phyloP scores from a whole-genome alignment of 1,140 invertebrate species.

The Drosophila saltans region DNA sequence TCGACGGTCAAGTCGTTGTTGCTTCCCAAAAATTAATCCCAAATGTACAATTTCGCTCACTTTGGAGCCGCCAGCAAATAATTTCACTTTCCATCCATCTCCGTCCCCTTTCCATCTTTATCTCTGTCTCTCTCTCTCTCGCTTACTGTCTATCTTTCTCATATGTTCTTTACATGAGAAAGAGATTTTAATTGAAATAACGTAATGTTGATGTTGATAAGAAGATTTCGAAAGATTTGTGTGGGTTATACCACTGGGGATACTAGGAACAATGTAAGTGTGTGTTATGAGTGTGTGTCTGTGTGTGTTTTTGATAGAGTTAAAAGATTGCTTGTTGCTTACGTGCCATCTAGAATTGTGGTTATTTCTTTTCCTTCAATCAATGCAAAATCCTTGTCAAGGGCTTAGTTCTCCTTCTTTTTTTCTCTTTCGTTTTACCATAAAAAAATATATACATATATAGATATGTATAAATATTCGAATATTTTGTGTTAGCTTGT shows the following conservation, averaged over 20 bases:
- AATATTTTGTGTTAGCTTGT: constrained; percentile 20
- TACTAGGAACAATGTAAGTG: neutral
- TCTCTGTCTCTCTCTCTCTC: neutral
- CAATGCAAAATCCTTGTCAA: constrained; percentile 8
- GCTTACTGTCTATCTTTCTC: neutral
- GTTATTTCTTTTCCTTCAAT: constrained; percentile 8
- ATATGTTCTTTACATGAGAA: neutral
- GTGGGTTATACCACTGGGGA: constrained; percentile 21
- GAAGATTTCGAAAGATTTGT: constrained; percentile 52
- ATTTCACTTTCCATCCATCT: constrained; percentile 17
- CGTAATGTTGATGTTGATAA: constrained; percentile 54
- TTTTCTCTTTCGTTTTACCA: neutral
- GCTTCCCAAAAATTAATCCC: constrained; percentile 65
- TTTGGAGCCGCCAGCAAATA: constrained; percentile 22
- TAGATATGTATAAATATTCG: neutral
- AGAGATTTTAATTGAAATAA: constrained; percentile 73
- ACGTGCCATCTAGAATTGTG: constrained; percentile 10
- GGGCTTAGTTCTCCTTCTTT: constrained; percentile 6
- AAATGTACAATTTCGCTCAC: constrained; percentile 58
- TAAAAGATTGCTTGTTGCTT: constrained; percentile 8
- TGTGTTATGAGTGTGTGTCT: constrained; percentile 2
- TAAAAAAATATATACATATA: constrained; percentile 20
- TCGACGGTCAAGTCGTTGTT: constrained; percentile 21
- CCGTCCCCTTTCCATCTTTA: neutral
- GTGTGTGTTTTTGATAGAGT: constrained; percentile 19